Evolutionary conservation across 2,113 vertebrate species (phyloP).

Genomic region (Thermophis baileyi): DNA sequence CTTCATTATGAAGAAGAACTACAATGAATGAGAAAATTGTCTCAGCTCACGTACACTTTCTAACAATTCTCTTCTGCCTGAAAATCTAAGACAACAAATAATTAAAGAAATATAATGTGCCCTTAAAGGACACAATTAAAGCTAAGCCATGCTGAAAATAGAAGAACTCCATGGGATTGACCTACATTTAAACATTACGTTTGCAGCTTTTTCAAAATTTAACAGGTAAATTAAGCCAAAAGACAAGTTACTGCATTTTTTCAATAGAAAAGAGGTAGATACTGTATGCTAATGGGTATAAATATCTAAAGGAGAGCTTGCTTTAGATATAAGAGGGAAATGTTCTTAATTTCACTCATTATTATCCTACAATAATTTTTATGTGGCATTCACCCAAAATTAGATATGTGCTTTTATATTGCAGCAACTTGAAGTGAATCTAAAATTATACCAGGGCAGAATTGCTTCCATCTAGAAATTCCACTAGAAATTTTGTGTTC

Average conservation of each 20-base stretch:
- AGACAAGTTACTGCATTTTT: background rate
- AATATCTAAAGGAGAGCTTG: background rate
- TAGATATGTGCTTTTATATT: background rate
- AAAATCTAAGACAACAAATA: background rate
- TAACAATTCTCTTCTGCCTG: background rate
- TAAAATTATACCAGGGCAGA: background rate
- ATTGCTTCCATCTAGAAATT: background rate
- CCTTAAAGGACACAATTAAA: background rate
- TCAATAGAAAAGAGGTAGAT: background rate
- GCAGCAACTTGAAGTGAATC: background rate
- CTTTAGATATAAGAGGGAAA: background rate
- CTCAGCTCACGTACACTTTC: background rate
- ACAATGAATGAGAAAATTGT: background rate
- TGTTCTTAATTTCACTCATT: background rate
- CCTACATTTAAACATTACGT: background rate
- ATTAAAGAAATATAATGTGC: background rate
- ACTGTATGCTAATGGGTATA: background rate
- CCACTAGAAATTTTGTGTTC: background rate
- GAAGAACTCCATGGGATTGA: background rate
- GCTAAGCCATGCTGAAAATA: background rate
- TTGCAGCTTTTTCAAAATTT: background rate
- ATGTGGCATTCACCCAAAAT: background rate
- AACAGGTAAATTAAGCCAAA: background rate
- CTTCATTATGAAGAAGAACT: background rate
- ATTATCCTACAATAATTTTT: background rate